Evolutionary conservation across 2,888 invertebrate species (phyloP).

Genomic region (Acanthosepion pharaonis): DNA sequence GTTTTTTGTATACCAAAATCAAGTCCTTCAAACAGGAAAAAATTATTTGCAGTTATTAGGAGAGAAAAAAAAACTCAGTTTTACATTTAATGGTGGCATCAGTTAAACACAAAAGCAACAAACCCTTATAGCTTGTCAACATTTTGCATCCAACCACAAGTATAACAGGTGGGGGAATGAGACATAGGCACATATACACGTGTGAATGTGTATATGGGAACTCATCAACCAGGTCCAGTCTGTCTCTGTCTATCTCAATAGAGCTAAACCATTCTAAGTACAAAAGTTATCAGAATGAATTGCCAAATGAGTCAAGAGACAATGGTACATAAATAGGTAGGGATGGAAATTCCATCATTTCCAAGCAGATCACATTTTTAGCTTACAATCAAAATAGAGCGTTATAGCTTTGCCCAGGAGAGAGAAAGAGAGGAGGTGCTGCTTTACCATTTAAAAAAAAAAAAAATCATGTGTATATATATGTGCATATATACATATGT

Average conservation of each 20-base stretch:
- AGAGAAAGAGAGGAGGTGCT: neutral
- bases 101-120: neutral
- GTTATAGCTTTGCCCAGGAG: slow-evolving; percentile 15
- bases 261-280: neutral
- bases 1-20: neutral
- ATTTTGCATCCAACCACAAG: neutral
- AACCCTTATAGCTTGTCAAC: neutral
- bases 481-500: neutral
- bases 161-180: neutral
- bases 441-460: neutral
- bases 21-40: neutral
- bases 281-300: neutral
- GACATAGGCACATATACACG: neutral
- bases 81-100: neutral
- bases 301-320: neutral
- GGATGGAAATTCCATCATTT: neutral
- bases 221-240: neutral
- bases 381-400: neutral
- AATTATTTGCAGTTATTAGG: neutral
- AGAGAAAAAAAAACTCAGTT: neutral
- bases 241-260: neutral
- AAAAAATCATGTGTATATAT: neutral
- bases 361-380: slow-evolving; percentile 20
- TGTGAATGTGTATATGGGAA: neutral
- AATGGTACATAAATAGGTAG: neutral